Evolutionary conservation across 2,888 invertebrate species (phyloP).

Genomic region (Platycnemis pennipes): DNA sequence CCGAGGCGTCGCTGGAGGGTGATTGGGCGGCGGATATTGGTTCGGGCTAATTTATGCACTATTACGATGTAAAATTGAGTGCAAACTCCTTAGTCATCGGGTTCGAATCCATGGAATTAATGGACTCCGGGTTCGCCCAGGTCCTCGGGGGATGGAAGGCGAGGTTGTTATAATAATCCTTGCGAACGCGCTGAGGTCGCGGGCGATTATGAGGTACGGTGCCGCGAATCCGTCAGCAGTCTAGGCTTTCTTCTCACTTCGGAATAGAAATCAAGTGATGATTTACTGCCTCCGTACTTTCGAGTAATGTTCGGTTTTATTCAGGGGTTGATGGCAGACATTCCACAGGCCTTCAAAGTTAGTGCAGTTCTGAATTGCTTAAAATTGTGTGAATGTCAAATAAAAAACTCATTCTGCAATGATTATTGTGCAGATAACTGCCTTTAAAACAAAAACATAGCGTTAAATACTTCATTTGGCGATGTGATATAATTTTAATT

Average conservation of each 20-base stretch:
- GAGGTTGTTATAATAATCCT: not conserved
- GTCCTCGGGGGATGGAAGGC: not conserved
- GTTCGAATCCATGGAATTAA: constrained; percentile 28
- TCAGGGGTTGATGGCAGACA: not conserved
- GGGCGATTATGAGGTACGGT: not conserved
- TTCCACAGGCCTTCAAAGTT: not conserved
- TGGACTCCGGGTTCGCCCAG: not conserved
- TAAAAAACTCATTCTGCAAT: too few relatives aligned
- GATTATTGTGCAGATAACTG: too few relatives aligned
- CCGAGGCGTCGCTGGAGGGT: not conserved
- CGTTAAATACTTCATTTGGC: too few relatives aligned
- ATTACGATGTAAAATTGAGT: constrained; percentile 33
- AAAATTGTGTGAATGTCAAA: too few relatives aligned
- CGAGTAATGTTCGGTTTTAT: not conserved
- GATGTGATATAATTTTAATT: too few relatives aligned
- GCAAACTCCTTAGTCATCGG: constrained; percentile 19
- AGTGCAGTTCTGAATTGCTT: not conserved
- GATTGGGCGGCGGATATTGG: constrained; percentile 1
- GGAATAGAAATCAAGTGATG: not conserved
- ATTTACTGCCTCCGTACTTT: not conserved
- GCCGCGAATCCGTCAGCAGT: not conserved
- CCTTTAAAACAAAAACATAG: too few relatives aligned
- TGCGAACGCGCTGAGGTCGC: not conserved
- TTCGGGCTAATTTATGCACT: constrained; percentile 55
- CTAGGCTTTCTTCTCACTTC: not conserved